phyloP scores from a whole-genome alignment of 1,140 invertebrate species.

The Pseudachorutes palmiensis region DNA sequence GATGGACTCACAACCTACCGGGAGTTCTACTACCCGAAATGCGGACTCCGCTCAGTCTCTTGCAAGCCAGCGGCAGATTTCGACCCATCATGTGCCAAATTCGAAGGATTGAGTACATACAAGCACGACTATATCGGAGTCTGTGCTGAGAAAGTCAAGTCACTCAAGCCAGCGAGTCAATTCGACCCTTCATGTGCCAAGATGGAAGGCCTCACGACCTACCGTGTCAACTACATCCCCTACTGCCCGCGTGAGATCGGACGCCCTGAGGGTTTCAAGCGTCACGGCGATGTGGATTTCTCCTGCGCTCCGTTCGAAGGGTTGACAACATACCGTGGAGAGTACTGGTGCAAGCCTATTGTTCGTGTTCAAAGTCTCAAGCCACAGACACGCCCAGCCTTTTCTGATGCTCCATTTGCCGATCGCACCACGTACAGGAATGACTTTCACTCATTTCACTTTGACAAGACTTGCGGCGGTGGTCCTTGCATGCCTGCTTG shows the following conservation, averaged over 20 bases:
- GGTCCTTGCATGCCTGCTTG: slow-evolving; percentile 20
- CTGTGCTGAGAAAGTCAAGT: slow-evolving; percentile 11
- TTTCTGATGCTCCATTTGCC: slow-evolving; percentile 24
- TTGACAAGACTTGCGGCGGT: slow-evolving; percentile 17
- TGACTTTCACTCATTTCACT: slow-evolving; percentile 28
- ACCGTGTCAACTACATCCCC: slow-evolving; percentile 22
- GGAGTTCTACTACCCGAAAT: slow-evolving; percentile 19
- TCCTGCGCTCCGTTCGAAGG: slow-evolving; percentile 28
- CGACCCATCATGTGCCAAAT: slow-evolving; percentile 21
- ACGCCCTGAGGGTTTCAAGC: slow-evolving; percentile 19
- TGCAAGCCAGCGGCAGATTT: slow-evolving; percentile 20
- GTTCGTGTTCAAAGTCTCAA: slow-evolving; percentile 8
- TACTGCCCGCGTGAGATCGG: slow-evolving; percentile 24
- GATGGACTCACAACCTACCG: slow-evolving; percentile 27
- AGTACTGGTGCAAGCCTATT: slow-evolving; percentile 13
- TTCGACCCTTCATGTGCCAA: slow-evolving; percentile 23
- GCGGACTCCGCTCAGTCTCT: neutral
- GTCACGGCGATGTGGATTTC: slow-evolving; percentile 8
- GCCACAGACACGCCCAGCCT: slow-evolving; percentile 8
- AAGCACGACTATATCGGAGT: slow-evolving; percentile 24
- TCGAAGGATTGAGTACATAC: slow-evolving; percentile 31
- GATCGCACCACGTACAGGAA: slow-evolving; percentile 22
- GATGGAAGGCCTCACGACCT: slow-evolving; percentile 29
- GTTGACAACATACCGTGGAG: slow-evolving; percentile 28
- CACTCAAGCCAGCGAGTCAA: slow-evolving; percentile 21